Evolutionary conservation across 2,113 vertebrate species (phyloP).

Genomic region (chimpanzee (Pan troglodytes)): NHGRI_mPanTro3-v2.1_pri NC_072411.2:106375001-106375500

Average conservation of each 20-base stretch:
- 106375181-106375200: background rate
- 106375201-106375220: background rate
- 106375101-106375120: background rate
- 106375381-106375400: background rate
- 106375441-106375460: background rate
- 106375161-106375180: background rate
- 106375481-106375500: conserved; percentile 55
- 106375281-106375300: background rate
- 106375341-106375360: too few species aligned
- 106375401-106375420: conserved; percentile 39
- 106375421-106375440: conserved; percentile 30
- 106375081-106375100: background rate
- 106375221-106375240: background rate
- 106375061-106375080: background rate
- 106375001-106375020: conserved; percentile 10
- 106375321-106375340: too few species aligned
- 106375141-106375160: background rate
- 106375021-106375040: background rate
- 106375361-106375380: background rate
- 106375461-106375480: conserved; percentile 43
- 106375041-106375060: background rate
- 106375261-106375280: background rate
- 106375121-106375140: background rate
- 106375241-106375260: background rate
- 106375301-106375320: background rate